Evolutionary conservation across 2,888 invertebrate genomes (phyloP), one percentile per base, ranked within the genome.

Genomic region (Rhagophthalmus giganteus): DNA sequence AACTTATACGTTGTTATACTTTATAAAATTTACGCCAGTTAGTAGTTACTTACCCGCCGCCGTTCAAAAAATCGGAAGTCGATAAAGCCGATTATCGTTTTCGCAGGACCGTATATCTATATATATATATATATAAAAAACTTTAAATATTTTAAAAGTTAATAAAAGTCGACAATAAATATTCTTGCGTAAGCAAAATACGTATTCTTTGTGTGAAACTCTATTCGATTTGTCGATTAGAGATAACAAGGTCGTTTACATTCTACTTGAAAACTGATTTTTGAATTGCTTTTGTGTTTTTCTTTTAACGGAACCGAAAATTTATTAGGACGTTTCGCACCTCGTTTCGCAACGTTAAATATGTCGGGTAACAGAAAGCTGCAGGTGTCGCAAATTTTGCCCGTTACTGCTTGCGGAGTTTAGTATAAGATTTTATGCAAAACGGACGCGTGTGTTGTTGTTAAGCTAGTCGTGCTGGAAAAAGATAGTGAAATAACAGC

Each of bases 161-260:
- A 50, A 33, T 47, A 47, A 48, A 51, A 52, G 46, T 50, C 39
- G 40, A 44, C 45, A 27, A 35, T 41, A 44, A 38, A 26, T 42
- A 46, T n/a, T 42, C 61, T 67, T 66, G 61, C 65, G 65, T 63
- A 67, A 67, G 62, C 63, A 62, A 62, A 20, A 62, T 64, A 60
- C 60, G 60, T 63, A 58, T 68, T 64, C 66, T 68, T 66, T 68
- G 65, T 66, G 64, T 62, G 58, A 62, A 62, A 65, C 62, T 58
- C 60, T 62, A 65, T 64, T 66, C 62, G 61, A 62, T 64, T 64
- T 64, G 65, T 64, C 62, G 63, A 67, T 64, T 65, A 63, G 62
- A 63, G 66, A 68, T 67, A 68, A 67, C 67, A 68, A 69, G 68
- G 68, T 65, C 67, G 65, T 65, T 68, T 66, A 65, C 68, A 66